Percentiles rank a stretch among this genome's conserved stretches.
phyloP scores from a whole-genome alignment of 2,888 invertebrate species.

The Tuberolachnus salignus region DNA sequence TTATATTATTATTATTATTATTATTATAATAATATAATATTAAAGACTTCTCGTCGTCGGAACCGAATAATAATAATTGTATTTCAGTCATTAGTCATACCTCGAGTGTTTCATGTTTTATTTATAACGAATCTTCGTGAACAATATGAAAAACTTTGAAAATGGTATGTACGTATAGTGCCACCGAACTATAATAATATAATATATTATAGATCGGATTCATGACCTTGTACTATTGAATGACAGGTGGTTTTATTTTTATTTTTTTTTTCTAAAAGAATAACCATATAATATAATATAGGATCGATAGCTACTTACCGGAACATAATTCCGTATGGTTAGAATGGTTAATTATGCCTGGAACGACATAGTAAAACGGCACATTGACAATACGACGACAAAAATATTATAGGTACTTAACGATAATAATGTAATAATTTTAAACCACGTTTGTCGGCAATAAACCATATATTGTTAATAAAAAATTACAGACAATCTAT shows the following conservation, averaged over 20 bases:
- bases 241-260: background rate
- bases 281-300: background rate
- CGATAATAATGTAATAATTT: no score
- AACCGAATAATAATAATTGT: conserved; percentile 1
- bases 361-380: background rate
- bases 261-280: background rate
- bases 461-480: no score
- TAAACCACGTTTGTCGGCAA: no score
- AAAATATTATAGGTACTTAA: no score
- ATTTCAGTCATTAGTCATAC: conserved; percentile 21
- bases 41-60: background rate
- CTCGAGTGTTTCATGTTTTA: background rate
- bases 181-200: background rate
- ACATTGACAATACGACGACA: no score
- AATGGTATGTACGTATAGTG: background rate
- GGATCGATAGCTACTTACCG: background rate
- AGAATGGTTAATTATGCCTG: background rate
- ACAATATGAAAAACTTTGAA: conserved; percentile 21
- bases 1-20: no score
- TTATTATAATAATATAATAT: background rate
- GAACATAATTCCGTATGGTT: background rate
- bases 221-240: conserved; percentile 36
- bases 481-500: no score
- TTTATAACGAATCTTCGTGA: conserved; percentile 18
- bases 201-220: conserved; percentile 6